A percentile compares a stretch with the other conserved stretches of the same genome.
Evolutionary conservation across 2,888 invertebrate genomes (phyloP).

Genomic region (Erebia ligea): DNA sequence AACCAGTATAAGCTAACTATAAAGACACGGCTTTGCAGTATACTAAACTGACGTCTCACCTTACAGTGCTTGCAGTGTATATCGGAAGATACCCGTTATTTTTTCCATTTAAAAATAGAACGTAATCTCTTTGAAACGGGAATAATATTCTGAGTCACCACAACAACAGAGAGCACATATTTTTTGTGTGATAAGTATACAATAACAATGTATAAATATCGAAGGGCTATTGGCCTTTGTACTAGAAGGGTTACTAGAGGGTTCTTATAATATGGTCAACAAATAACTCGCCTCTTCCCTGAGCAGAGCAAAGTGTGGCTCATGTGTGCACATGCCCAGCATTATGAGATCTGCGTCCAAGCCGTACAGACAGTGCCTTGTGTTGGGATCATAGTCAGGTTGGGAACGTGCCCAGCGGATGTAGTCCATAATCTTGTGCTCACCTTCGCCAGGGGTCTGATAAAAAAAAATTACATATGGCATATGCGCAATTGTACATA

Average conservation of each 20-base stretch:
- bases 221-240: background rate
- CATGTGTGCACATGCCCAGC: conserved; percentile 97
- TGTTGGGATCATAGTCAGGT: conserved; percentile 93
- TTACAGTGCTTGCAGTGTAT: too few species aligned
- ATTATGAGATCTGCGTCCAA: conserved; percentile 99
- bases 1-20: too few species aligned
- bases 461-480: background rate
- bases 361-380: conserved; percentile 98
- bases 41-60: too few species aligned
- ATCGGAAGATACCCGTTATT: too few species aligned
- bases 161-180: too few species aligned
- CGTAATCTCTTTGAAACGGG: too few species aligned
- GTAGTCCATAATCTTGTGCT: conserved; percentile 99
- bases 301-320: conserved; percentile 96
- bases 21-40: too few species aligned
- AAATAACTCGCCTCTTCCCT: conserved; percentile 90
- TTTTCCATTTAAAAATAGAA: too few species aligned
- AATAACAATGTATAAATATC: too few species aligned
- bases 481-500: too few species aligned
- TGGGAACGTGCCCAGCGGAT: conserved; percentile 94
- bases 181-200: too few species aligned
- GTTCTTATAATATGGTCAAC: background rate
- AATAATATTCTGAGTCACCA: too few species aligned
- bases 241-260: background rate
- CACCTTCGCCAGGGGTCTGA: conserved; percentile 97